Conservation (phyloP, 1,140 invertebrate species). For the Zaprionus lachaisei region DNA sequence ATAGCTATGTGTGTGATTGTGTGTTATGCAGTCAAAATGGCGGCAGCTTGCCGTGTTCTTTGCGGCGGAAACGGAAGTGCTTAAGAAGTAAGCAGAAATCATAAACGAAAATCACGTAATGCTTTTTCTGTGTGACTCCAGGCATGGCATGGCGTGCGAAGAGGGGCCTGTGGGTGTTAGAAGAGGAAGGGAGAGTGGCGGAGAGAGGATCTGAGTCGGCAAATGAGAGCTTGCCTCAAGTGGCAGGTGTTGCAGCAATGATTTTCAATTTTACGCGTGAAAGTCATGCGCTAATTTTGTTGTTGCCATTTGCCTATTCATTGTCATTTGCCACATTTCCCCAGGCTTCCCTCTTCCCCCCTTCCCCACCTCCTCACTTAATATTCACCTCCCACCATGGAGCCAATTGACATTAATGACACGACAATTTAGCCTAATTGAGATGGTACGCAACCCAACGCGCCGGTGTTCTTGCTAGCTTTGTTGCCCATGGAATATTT, state of each 20-base stretch:
- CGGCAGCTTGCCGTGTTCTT: constrained; percentile 51
- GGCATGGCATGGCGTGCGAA: background rate
- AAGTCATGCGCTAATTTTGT: constrained; percentile 79
- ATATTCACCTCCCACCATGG: background rate
- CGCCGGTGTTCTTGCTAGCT: background rate
- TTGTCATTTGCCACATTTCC: constrained; percentile 73
- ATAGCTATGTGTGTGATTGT: constrained; percentile 19
- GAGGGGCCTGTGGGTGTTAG: background rate
- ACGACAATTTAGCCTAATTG: constrained; percentile 71
- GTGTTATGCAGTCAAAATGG: constrained; percentile 46
- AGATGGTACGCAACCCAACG: constrained; percentile 53
- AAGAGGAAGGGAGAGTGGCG: background rate
- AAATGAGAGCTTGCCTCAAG: constrained; percentile 32
- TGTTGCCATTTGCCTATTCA: constrained; percentile 72
- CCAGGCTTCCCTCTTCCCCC: background rate
- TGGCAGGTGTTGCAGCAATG: constrained; percentile 81
- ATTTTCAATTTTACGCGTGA: constrained; percentile 82
- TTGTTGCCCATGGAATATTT: constrained; percentile 44
- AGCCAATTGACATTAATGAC: constrained; percentile 77
- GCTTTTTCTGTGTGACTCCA: constrained; percentile 25
- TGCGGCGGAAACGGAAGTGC: constrained; percentile 69
- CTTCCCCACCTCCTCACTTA: background rate
- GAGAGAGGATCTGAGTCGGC: background rate
- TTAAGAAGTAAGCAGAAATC: constrained; percentile 78
- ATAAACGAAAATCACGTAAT: constrained; percentile 83